Percentiles rank a stretch among this genome's conserved stretches.
Evolutionary conservation across 1,140 invertebrate species (phyloP).

Genomic region (Pseudomyrmex flavicornis): DNA sequence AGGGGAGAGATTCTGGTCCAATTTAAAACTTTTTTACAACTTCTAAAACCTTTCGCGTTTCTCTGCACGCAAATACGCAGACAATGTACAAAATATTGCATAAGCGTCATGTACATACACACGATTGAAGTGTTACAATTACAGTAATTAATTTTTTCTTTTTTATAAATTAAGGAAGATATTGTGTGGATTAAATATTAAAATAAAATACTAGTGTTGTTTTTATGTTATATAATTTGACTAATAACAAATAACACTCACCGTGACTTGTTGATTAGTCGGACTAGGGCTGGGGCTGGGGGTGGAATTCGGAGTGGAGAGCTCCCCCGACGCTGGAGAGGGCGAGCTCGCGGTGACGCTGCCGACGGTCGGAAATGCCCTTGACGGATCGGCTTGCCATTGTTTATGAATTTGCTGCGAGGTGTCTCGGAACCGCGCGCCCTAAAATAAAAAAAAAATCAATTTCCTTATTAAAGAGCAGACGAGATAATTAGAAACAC

Average conservation of each 20-base stretch:
- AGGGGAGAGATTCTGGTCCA: background rate
- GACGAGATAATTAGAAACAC: background rate
- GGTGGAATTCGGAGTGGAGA: conserved; percentile 81
- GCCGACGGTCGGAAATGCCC: conserved; percentile 84
- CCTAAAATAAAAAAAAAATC: conserved; percentile 72
- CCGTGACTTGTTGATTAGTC: conserved; percentile 80
- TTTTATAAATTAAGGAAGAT: too few species aligned
- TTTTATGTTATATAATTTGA: background rate
- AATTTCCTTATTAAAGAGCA: conserved; percentile 9
- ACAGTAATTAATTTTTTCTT: too few species aligned
- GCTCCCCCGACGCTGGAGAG: conserved; percentile 73
- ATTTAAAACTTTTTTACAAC: background rate
- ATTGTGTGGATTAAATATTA: background rate
- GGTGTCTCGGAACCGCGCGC: conserved; percentile 83
- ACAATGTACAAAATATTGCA: background rate
- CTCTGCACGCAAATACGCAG: background rate
- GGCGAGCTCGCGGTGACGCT: conserved; percentile 72
- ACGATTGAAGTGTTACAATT: too few species aligned
- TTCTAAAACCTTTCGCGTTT: background rate
- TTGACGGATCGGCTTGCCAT: conserved; percentile 82
- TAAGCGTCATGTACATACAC: background rate
- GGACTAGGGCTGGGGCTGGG: conserved; percentile 82
- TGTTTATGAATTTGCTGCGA: conserved; percentile 85
- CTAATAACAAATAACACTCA: conserved; percentile 67
- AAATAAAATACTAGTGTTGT: background rate